Base-by-base conservation (phyloP, 2,888 invertebrate species). In the Athrips mouffetella region DNA sequence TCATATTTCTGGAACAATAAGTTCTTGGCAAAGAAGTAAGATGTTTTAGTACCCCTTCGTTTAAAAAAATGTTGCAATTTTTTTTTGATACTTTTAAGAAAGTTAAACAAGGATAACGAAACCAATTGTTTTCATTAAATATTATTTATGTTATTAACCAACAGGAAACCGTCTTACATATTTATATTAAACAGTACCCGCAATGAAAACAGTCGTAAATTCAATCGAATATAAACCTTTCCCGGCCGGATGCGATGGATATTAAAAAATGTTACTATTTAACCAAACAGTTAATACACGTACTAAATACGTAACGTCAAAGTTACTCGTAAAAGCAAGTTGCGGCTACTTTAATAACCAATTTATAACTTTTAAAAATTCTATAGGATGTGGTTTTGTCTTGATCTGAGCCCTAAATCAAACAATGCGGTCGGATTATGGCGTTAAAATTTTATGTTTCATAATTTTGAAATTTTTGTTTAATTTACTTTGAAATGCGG, bases 141-240 rank as follows among this genome's bases (percentile, higher is more conserved):
- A 80, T 80, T 73, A 78, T 81, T 76, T 76, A 65, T 76, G 74
- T 74, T 79, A 78, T 68, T 72, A 81, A 76, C 77, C 67, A 77
- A 81, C 87, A 84, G 87, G 87, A 87, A 84, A 79, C 85, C 61
- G 68, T 63, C 70, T 64, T 66, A 68, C 72, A 67, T 84, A 86
- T 87, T 85, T 86, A 86, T 83, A 84, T 81, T 69, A 82, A 84
- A 86, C 84, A 80, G 77, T 80, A 70, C 72, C 72, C 76, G 82
- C 84, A 83, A 76, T 80, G 82, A 85, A 83, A 86, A 86, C 86
- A 85, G 83, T 80, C 87, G 77, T 88, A 87, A 87, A 88, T 87
- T 62, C 78, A 78, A 83, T 85, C 79, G 70, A 80, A 84, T 84
- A 72, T 83, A 86, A 84, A 85, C 76, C 76, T 73, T 71, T 67